Base-by-base conservation (phyloP, 1,140 invertebrate species). In the Lerema accius region DNA sequence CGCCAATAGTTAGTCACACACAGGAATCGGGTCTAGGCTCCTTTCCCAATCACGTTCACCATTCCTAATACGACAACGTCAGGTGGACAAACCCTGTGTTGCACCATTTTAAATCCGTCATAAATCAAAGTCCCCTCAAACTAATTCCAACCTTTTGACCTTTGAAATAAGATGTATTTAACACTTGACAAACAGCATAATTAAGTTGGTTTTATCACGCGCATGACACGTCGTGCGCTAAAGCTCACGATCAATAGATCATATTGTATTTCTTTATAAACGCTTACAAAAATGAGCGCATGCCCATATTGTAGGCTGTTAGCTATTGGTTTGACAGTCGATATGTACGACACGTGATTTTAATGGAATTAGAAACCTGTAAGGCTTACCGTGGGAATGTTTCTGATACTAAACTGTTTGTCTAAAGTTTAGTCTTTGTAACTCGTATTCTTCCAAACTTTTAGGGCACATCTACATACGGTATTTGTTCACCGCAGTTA, bases 231-330 rank as follows among this genome's bases (percentile, higher is more conserved):
- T 68, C 67, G 74, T 78, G 76, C 73, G 64, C 71, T 71, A 80
- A 79, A 80, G 69, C 76, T 82, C 78, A 80, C 80, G 78, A 76
- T 71, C 70, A 70, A 67, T 71, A 75, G 65, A 65, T 59, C 67
- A 71, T 78, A 80, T 78, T 82, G 76, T 80, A 77, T 80, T 80
- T 79, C 76, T 80, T 80, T 80, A 71, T 77, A 77, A 76, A 78
- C 62, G 72, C 63, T 76, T 60, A 74, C 71, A 80, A 83, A 79
- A 80, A 78, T 76, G 76, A 77, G 73, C 51, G 65, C 76, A 76
- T 72, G 73, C 46, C 76, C 76, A 79, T 78, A 78, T 53, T 53
- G 35, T 53, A n/a, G 37, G n/a, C 13, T 42, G 14, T 53, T 5
- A 37, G 35, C 37, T 26, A 40, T 53, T 53, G 35, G 15, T 37